Conservation (phyloP, 2,888 invertebrate genomes). For the Parnassius glacialis region DNA sequence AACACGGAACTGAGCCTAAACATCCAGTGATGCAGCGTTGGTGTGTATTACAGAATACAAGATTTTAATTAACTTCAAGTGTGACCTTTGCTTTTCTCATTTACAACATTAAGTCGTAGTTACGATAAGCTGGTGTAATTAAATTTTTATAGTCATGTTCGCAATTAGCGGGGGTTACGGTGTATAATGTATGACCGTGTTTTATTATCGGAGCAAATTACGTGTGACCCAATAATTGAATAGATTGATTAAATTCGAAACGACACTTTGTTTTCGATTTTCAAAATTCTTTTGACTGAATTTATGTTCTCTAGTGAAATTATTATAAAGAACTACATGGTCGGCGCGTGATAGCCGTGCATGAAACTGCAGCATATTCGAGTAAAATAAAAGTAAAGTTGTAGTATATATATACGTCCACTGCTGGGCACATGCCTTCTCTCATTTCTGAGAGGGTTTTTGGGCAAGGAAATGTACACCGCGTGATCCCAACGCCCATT, state of each 20-base stretch:
- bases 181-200: slow-evolving; percentile 39
- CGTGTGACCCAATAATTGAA: slow-evolving; percentile 49
- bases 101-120: slow-evolving; percentile 59
- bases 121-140: slow-evolving; percentile 63
- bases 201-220: slow-evolving; percentile 54
- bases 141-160: slow-evolving; percentile 64
- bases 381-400: too few species aligned
- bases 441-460: too few species aligned
- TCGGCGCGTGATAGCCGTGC: too few species aligned
- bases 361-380: too few species aligned
- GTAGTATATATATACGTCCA: too few species aligned
- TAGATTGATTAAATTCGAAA: slow-evolving; percentile 46
- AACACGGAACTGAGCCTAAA: too few species aligned
- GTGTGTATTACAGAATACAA: slow-evolving; percentile 1
- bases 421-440: too few species aligned
- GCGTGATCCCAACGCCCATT: too few species aligned
- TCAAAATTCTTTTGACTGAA: neutral
- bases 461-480: too few species aligned
- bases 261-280: slow-evolving; percentile 27
- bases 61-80: slow-evolving; percentile 49
- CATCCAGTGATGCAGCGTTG: too few species aligned
- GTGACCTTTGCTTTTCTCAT: slow-evolving; percentile 41
- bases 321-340: too few species aligned
- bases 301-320: too few species aligned
- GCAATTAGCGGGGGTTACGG: slow-evolving; percentile 63